These are phyloP conservation scores for Thymelicus lineola DNA, from an alignment of 2,888 invertebrate genomes.

Conservation along the genomic window DNA sequence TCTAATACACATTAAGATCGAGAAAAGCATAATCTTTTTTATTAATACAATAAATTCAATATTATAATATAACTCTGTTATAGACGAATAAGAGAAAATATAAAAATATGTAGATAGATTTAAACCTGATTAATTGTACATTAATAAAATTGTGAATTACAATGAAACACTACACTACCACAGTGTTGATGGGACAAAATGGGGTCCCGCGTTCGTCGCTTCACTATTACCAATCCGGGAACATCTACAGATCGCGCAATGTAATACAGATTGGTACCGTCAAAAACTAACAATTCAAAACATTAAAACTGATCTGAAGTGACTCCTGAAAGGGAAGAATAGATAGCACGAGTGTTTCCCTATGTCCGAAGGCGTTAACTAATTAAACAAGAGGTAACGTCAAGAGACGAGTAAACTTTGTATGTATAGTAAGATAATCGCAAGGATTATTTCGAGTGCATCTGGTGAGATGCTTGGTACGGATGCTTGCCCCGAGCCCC, in stretches of 20 bases:
- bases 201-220: not conserved
- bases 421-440: conserved; percentile 16
- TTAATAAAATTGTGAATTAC: conserved; percentile 29
- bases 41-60: conserved; percentile 29
- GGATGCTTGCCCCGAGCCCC: conserved; percentile 32
- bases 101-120: conserved; percentile 35
- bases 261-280: not conserved
- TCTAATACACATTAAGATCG: conserved; percentile 3
- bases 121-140: conserved; percentile 33
- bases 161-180: conserved; percentile 30
- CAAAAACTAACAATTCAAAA: conserved; percentile 14
- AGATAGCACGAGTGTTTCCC: conserved; percentile 13
- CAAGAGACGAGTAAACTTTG: conserved; percentile 25
- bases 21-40: conserved; percentile 28
- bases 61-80: conserved; percentile 36
- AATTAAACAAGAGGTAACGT: conserved; percentile 28
- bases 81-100: conserved; percentile 34
- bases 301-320: conserved; percentile 11
- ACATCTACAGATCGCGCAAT: conserved; percentile 18
- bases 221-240: conserved; percentile 14
- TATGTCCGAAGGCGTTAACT: conserved; percentile 19
- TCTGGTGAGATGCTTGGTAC: conserved; percentile 27
- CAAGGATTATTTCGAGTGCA: conserved; percentile 7
- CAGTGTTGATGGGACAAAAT: conserved; percentile 13
- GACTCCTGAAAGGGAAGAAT: conserved; percentile 11